Conservation (phyloP, 2,113 vertebrate species). For the Ellobius talpinus region DNA sequence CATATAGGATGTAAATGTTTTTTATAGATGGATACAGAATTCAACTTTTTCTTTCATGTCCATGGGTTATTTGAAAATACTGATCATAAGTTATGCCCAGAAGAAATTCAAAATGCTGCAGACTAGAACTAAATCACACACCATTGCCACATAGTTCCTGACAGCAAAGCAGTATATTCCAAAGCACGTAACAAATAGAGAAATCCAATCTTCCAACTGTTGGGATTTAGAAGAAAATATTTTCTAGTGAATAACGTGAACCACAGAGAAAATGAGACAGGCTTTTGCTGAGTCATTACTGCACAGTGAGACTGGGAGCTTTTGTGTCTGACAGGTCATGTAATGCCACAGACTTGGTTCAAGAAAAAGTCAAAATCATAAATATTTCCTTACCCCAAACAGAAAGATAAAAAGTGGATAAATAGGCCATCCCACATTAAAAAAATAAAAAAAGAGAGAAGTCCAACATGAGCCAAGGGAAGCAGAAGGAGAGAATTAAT, state of each 20-base stretch:
- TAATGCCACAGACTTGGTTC: background rate
- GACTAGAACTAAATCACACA: background rate
- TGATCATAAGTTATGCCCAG: background rate
- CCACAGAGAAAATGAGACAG: slow-evolving; percentile 2
- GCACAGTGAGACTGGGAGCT: background rate
- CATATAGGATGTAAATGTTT: background rate
- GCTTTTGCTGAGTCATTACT: background rate
- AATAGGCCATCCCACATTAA: background rate
- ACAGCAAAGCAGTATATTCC: background rate
- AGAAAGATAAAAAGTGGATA: background rate
- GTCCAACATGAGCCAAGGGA: background rate
- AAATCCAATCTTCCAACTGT: background rate
- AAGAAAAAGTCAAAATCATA: background rate
- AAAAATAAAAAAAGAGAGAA: background rate
- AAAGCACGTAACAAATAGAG: background rate
- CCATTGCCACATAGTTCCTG: too few relatives aligned
- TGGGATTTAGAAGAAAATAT: background rate
- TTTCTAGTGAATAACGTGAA: background rate
- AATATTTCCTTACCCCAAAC: background rate
- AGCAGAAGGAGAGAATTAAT: background rate
- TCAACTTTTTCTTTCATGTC: background rate
- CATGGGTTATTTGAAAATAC: background rate
- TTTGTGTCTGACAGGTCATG: accelerated
- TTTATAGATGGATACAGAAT: background rate
- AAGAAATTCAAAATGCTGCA: slow-evolving; percentile 24